Base-by-base conservation (phyloP, 2,888 invertebrate species). In the Tromatobia lineatoria region DNA sequence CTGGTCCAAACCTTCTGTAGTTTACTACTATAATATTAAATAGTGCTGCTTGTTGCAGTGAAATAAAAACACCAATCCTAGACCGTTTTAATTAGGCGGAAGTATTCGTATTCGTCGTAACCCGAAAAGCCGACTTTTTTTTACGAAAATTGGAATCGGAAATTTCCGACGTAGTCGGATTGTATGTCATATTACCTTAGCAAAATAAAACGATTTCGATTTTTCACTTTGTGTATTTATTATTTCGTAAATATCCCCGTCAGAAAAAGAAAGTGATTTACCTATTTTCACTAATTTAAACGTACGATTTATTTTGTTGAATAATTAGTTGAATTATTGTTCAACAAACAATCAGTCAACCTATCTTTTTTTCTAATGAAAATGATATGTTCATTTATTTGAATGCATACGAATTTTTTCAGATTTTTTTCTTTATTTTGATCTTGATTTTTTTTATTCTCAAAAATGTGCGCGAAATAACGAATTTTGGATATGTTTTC, bases 131-230 rank as follows among this genome's bases (percentile, higher is more conserved):
- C 47, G 47, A 47, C 3, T 13, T 47, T 47, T 47, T 47, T 47
- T 47, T 15, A 47, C 47, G 47, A 47, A 15, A 47, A 47, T n/a
- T 47, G 47, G 15, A 47, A 47, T 47, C n/a, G 47, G 3, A 15
- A 47, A 47, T 47, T 45, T 47, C 47, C 47, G 47, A 47, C 47
- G n/a, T 47, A 47, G n/a, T 47, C 47, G 47, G 47, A 47, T 3
- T 47, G 47, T 47, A 13, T 47, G 47, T 47, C 47, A 4, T 47
- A 47, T 47, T n/a, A 47, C n/a, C 47, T 15, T 47, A 47, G n/a
- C 13, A 47, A 47, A 47, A 47, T 47, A 47, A 47, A 47, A 15
- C 13, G 15, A 47, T 47, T 47, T 47, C 47, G n/a, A 47, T 47
- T 47, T 47, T 47, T 47, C 13, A 15, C n/a, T 3, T 47, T 47